Conservation (phyloP, 2,888 invertebrate genomes). For the Seira sanloemensis region DNA sequence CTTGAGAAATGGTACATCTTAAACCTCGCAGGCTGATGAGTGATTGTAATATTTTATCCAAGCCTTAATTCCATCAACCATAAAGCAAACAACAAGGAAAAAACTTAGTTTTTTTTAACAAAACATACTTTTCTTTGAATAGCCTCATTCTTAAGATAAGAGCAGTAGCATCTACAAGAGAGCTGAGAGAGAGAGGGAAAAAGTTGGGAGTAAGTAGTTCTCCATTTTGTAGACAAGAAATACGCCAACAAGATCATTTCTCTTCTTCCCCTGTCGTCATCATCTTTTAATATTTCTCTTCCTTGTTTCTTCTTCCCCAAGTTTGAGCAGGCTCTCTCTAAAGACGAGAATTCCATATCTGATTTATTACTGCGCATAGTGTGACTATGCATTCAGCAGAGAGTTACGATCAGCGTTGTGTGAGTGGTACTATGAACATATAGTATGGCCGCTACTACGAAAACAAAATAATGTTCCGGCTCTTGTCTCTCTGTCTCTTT, state of each 20-base stretch:
- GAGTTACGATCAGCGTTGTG: background rate
- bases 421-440: too few relatives aligned
- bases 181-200: too few relatives aligned
- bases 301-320: constrained; percentile 4
- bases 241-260: constrained; percentile 43
- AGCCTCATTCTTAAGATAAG: constrained; percentile 1
- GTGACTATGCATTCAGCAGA: background rate
- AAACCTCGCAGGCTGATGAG: background rate
- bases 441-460: too few relatives aligned
- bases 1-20: background rate
- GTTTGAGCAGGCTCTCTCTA: background rate
- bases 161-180: too few relatives aligned
- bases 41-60: background rate
- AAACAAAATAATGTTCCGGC: background rate
- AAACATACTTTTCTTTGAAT: background rate
- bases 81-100: background rate
- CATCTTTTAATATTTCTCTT: constrained; percentile 1
- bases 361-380: background rate
- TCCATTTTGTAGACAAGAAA: background rate
- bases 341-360: background rate
- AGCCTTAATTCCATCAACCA: background rate
- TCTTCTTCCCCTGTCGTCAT: constrained; percentile 43
- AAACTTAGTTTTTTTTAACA: background rate
- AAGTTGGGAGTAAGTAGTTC: constrained; percentile 1
- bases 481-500: too few relatives aligned